Conservation (phyloP, 2,113 vertebrate genomes). For the Vulpes ferrilata region DNA sequence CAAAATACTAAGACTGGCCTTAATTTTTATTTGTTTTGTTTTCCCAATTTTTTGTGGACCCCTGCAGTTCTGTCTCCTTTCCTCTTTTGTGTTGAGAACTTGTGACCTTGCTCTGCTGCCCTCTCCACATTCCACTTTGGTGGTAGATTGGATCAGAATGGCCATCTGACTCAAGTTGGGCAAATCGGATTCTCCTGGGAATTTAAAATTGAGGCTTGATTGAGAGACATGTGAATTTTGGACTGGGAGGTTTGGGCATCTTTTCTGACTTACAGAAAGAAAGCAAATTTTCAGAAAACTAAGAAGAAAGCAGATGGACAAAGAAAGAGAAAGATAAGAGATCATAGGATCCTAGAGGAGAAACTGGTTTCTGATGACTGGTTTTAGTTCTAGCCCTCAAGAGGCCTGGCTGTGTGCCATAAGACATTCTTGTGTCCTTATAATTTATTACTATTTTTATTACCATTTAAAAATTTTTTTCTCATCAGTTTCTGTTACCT, state of each 20-base stretch:
- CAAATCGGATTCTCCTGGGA: neutral
- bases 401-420: neutral
- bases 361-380: neutral
- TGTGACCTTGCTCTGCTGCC: rapidly evolving
- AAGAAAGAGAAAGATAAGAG: neutral
- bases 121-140: too few relatives aligned
- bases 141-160: neutral
- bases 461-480: neutral
- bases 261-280: neutral
- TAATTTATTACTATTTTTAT: neutral
- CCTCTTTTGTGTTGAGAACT: neutral
- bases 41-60: neutral
- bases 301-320: neutral
- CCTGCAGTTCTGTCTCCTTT: neutral
- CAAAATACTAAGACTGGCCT: neutral
- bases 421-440: neutral
- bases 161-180: neutral
- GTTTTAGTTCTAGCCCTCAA: neutral
- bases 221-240: neutral
- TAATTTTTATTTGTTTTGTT: neutral
- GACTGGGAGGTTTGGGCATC: neutral
- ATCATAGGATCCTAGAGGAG: neutral
- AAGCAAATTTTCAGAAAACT: neutral
- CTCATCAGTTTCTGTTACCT: neutral
- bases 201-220: slow-evolving; percentile 1